Evolutionary conservation across 1,140 invertebrate genomes (phyloP).

Genomic region (Euwallacea similis): DNA sequence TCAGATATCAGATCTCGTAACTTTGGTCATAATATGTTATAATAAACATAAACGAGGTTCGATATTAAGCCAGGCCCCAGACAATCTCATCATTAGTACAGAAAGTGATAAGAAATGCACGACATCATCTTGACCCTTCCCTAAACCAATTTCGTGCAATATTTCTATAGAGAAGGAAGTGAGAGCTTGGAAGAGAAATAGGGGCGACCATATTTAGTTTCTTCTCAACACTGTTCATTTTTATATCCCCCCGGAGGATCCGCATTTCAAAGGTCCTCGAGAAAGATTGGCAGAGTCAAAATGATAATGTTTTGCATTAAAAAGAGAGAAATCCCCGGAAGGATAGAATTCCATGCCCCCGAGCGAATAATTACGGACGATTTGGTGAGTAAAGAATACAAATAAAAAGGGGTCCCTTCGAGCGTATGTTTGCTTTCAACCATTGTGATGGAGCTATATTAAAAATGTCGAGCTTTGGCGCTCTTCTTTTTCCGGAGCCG

Average conservation of each 20-base stretch:
- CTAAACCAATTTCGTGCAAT: too few species aligned
- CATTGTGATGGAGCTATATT: conserved; percentile 28
- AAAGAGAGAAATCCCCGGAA: conserved; percentile 24
- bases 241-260: conserved; percentile 30
- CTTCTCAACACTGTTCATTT: conserved; percentile 36
- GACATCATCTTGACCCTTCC: too few species aligned
- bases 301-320: conserved; percentile 41
- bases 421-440: conserved; percentile 26
- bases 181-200: too few species aligned
- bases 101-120: too few species aligned
- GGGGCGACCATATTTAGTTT: conserved; percentile 24
- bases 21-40: too few species aligned
- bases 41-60: too few species aligned
- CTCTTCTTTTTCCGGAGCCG: not conserved
- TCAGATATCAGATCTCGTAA: too few species aligned
- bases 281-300: conserved; percentile 37
- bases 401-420: conserved; percentile 24
- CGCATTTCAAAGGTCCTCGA: conserved; percentile 37
- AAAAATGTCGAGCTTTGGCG: conserved; percentile 21
- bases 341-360: conserved; percentile 11
- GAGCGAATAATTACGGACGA: conserved; percentile 33
- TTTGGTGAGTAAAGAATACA: conserved; percentile 31
- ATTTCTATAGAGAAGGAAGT: too few species aligned
- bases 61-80: too few species aligned
- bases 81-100: too few species aligned